Base-by-base conservation (phyloP, 2,888 invertebrate species). In the Pomacea canaliculata region DNA sequence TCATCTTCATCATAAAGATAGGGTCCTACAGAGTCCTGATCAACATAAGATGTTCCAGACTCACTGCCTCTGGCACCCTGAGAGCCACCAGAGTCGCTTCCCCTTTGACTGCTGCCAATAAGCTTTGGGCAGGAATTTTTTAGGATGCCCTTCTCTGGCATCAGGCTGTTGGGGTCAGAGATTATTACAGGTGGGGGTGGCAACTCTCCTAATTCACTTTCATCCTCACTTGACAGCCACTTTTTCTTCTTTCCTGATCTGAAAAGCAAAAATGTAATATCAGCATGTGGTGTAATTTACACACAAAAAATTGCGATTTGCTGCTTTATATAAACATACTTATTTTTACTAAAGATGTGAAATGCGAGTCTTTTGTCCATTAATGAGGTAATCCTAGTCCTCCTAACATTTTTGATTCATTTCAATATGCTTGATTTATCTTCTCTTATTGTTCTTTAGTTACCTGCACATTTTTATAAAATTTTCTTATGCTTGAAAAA, bases 121-220 rank as follows among this genome's bases (percentile, higher is more conserved):
- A 83, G 81, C 60, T 81, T 81, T 63, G 81, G 81, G 51, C 81
- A 79, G 27, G 82, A 82, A 77, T 86, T 85, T 76, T 90, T 90
- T 60, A 90, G 83, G 71, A 89, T 89, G 12, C 89, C 89, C 65
- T 86, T 86, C 80, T 88, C 89, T 18, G 90, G 89, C 80, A 85
- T 85, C n/a, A 84, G 84, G 79, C 86, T 86, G 76, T 85, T 84
- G 12, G 87, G 87, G 72, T 87, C 85, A 18, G 85, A 84, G 49
- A 88, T 85, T 46, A 88, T 88, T 19, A 86, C 81, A 2, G 88
- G 88, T 37, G 88, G 88, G 59, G 87, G 87, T 69, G 88, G 87
- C 67, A 88, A 79, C 80, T 88, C 87, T 71, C 84, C 83, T 62
- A 87, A 83, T 77, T 87, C 86, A 82, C 86, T 86, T 48, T 87